These are phyloP conservation scores for Branchinecta lindahli DNA, from an alignment of 1,140 invertebrate genomes.

Conservation along the genomic window DNA sequence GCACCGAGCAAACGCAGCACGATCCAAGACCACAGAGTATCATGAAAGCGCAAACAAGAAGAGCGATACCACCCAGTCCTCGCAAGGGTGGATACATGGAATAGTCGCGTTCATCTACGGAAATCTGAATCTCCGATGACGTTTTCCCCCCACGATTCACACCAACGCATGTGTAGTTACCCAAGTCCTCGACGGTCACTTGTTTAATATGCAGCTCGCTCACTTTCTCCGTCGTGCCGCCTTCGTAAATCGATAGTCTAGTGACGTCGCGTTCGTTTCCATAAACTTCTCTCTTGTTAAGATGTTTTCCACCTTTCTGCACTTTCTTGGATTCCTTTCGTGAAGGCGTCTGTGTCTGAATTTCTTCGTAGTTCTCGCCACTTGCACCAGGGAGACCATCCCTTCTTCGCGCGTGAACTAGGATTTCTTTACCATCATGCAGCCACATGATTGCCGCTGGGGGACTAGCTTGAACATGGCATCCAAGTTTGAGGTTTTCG, in stretches of 20 bases:
- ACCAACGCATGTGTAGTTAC: slow-evolving; percentile 16
- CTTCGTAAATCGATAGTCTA: slow-evolving; percentile 13
- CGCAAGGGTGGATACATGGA: slow-evolving; percentile 4
- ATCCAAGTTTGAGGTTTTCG: slow-evolving; percentile 53
- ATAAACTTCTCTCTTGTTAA: slow-evolving; percentile 13
- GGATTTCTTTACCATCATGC: slow-evolving; percentile 34
- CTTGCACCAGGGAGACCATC: too few species aligned
- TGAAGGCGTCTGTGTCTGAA: background rate
- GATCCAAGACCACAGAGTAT: slow-evolving; percentile 9
- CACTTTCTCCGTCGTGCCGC: slow-evolving; percentile 12
- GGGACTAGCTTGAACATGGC: slow-evolving; percentile 49
- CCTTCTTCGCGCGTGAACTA: background rate
- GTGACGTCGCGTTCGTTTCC: background rate
- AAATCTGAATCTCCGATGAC: slow-evolving; percentile 13
- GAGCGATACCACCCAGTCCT: slow-evolving; percentile 3
- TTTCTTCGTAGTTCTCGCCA: background rate
- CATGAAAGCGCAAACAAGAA: slow-evolving; percentile 10
- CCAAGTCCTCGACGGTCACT: slow-evolving; percentile 15
- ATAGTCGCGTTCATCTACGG: background rate
- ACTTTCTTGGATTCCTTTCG: background rate
- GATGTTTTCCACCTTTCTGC: slow-evolving; percentile 13
- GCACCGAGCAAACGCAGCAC: slow-evolving; percentile 16
- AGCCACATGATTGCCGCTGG: slow-evolving; percentile 44
- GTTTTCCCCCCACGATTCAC: slow-evolving; percentile 15
- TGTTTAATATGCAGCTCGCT: slow-evolving; percentile 16